Conservation (phyloP, 2,888 invertebrate genomes). For the Heliconius charithonia region DNA sequence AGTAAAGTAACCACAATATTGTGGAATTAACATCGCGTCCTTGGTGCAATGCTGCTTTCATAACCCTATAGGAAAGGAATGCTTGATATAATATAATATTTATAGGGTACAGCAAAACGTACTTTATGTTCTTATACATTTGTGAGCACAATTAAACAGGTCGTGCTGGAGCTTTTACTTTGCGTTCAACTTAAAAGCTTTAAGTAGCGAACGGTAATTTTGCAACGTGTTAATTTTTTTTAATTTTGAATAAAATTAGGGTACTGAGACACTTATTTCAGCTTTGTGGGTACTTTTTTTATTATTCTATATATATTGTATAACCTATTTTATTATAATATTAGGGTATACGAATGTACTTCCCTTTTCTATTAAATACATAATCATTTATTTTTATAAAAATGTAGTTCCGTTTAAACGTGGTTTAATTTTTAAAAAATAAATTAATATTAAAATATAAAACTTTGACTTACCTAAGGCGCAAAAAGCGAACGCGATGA, state of each 20-base stretch:
- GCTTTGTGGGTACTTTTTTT: neutral
- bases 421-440: neutral
- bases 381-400: no score
- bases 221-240: neutral
- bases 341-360: neutral
- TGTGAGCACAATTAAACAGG: slow-evolving; percentile 38
- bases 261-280: no score
- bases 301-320: neutral
- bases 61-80: slow-evolving; percentile 46
- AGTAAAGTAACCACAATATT: slow-evolving; percentile 48
- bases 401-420: neutral
- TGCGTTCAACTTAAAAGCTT: slow-evolving; percentile 30
- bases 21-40: slow-evolving; percentile 51
- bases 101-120: slow-evolving; percentile 15
- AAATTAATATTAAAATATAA: neutral
- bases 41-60: slow-evolving; percentile 52
- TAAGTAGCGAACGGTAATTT: slow-evolving; percentile 17
- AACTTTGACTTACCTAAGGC: slow-evolving; percentile 68
- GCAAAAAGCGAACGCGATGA: slow-evolving; percentile 62
- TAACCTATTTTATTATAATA: neutral
- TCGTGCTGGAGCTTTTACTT: slow-evolving; percentile 39
- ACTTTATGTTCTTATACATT: slow-evolving; percentile 24
- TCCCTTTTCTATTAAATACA: no score
- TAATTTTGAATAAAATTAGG: neutral
- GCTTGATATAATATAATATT: slow-evolving; percentile 36